Base-by-base conservation (phyloP, 2,113 vertebrate genomes). In the Columba livia region DNA sequence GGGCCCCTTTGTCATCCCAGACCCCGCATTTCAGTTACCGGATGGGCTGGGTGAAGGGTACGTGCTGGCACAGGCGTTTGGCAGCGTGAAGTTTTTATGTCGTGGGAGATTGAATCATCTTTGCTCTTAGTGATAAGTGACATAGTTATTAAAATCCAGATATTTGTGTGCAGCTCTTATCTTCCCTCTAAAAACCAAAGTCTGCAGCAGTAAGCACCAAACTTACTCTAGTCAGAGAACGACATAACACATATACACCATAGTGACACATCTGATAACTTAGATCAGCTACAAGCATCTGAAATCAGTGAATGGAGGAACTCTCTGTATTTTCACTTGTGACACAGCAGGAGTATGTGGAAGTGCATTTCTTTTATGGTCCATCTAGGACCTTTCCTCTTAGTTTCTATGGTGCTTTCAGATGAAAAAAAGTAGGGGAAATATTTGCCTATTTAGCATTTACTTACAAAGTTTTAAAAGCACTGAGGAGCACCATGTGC, bases 11-110 rank as follows among this genome's bases (percentile, higher is more conserved):
- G 48, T 2, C 72, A 4, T 2, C 38, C 42, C 16, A 9, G 19
- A 4, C 12, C 1, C 9, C 5, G 0, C 0, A 0, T 2, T 31
- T 6, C 15, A 19, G 5, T 56, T 6, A 1, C 14, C 2, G 5
- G 4, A 10, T 2, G 4, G 48, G 48, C 10, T 17, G 10, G 4
- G 14, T 3, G 21, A 14, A 23, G 67, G 44, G 12, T 2, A 4
- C 11, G 3, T 8, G n/a, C 51, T 26, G 51, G 31, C 50, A 80
- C n/a, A 36, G 51, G 56, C 38, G 0, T 12, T 26, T 19, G 31
- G 51, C 58, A 7, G 44, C 0, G 26, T 31, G 18, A 42, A 26
- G 73, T 48, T 65, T 42, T 6, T 47, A 5, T 24, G n/a, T 15
- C 23, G 1, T 12, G 40, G 51, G 13, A 66, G 38, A 14, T 2